Evolutionary conservation across 2,113 vertebrate genomes (phyloP), one percentile per base, ranked within the genome.

Genomic region (Myrmophylax atrothorax): DNA sequence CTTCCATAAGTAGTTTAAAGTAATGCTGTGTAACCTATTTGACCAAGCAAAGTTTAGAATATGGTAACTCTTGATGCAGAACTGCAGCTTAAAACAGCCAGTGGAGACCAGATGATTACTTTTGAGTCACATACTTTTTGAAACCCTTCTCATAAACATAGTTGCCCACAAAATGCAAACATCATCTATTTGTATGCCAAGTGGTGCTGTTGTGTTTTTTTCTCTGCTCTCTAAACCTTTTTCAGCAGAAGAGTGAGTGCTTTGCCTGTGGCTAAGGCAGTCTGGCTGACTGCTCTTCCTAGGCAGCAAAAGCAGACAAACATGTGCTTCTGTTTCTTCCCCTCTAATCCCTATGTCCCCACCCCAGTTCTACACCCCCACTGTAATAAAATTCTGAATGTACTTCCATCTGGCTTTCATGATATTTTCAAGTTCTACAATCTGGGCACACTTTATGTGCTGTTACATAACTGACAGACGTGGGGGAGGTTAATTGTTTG

Each of bases 31-130:
- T 53, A 74, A 23, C 5, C 4, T 18, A 84, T 91, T 37, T n/a
- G 31, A 31, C 12, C 23, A 12, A 40, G 33, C 2, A 33, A 18
- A 22, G 2, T 62, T 79, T 38, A 44, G 29, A 17, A 7, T 44
- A 22, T 6, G 7, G 9, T 50, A 40, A 37, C 9, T 62, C 38
- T 37, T 76, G 53, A 18, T 26, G 23, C 10, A 76, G 37, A 60
- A 4, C 37, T 64, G 1, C 7, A 37, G 7, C n/a, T 80, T 38
- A 35, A 22, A 74, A 8, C 12, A 40, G 22, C 2, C 25, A 38
- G 0, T 1, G 1, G 7, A 79, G 14, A 3, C 7, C 14, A 3
- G 19, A 55, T 0, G 0, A 29, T 29, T 42, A 15, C 9, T 59
- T 74, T 67, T 1, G 7, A 46, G 25, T 42, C 66, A 67, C 11